Base-by-base conservation (phyloP, 1,140 invertebrate species). In the Drosophila micromelanica region DNA sequence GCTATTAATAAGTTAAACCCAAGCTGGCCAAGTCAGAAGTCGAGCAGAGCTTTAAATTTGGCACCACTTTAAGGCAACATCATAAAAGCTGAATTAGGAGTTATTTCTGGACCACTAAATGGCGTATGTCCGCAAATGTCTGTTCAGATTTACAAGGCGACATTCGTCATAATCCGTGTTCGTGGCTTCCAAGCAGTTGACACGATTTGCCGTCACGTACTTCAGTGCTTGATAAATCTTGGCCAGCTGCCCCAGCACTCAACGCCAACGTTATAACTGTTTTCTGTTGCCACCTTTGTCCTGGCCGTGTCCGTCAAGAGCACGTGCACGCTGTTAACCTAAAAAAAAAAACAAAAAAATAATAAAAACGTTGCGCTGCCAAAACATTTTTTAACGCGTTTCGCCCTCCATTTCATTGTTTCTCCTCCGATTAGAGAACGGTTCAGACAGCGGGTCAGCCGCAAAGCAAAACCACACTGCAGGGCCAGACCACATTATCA, bases 321-420 rank as follows among this genome's bases (percentile, higher is more conserved):
- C 82, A 86, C 82, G 82, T 86, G 75, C 82, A 64, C 43, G 78
- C 82, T 86, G 84, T 86, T 86, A 86, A 78, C 82, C 82, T 71
- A 75, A 81, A 86, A 84, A 87, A 60, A 4, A 27, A 27, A 27
- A 20, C 1, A 20, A 2, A 20, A 20, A 20, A 20, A 20, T 20
- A 20, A 20, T 20, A 20, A 20, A 20, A 20, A 20, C 1, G 20
- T 1, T 73, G 61, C 75, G 71, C 82, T 76, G 76, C 78, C 76
- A 78, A 87, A 86, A 86, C 78, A 86, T 81, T 85, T 86, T 86
- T 57, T 87, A 43, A 17, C 54, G 40, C 40, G 4, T 12, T 11
- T 15, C 9, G 0, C 27, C 46, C 7, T 30, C 27, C 27, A 27
- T 11, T 12, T 42, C 0, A 20, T 11, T 43, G 20, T n/a, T 8